phyloP scores from a whole-genome alignment of 2,113 vertebrate genomes.

The Otolemur garnettii region DNA sequence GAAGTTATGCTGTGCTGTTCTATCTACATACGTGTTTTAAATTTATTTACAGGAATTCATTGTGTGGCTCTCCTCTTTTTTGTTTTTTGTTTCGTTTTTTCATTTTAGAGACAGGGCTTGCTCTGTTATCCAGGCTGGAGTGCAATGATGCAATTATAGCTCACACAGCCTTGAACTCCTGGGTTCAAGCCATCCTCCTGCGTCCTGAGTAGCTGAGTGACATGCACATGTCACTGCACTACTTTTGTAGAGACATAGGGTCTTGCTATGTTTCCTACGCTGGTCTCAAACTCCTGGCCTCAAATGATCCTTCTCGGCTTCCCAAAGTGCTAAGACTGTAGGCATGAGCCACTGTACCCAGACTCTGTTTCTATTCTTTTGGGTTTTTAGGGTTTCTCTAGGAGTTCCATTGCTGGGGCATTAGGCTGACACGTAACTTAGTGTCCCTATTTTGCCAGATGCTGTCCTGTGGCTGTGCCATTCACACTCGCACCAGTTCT shows the following conservation, averaged over 20 bases:
- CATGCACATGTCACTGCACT: no score
- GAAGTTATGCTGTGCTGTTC: not conserved
- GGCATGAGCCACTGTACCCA: fast-evolving
- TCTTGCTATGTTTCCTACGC: not conserved
- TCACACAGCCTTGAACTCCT: not conserved
- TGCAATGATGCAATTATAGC: no score
- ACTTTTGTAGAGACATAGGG: not conserved
- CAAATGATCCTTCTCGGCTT: not conserved
- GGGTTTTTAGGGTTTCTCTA: not conserved
- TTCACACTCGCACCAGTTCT: not conserved
- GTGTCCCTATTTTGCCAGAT: not conserved
- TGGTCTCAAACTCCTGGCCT: not conserved
- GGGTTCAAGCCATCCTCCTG: not conserved
- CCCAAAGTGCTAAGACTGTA: not conserved
- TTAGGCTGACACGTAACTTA: not conserved
- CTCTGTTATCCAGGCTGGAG: no score
- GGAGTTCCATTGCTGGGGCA: not conserved
- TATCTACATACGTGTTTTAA: not conserved
- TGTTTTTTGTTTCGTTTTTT: not conserved
- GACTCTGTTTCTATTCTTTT: not conserved
- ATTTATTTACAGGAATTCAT: not conserved
- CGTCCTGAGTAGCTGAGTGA: not conserved
- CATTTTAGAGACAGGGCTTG: not conserved
- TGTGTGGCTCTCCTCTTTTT: not conserved
- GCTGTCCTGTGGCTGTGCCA: not conserved